Percentiles rank a stretch among this genome's conserved stretches.
phyloP scores from a whole-genome alignment of 2,113 vertebrate species.

The Megalops atlanticus region DNA sequence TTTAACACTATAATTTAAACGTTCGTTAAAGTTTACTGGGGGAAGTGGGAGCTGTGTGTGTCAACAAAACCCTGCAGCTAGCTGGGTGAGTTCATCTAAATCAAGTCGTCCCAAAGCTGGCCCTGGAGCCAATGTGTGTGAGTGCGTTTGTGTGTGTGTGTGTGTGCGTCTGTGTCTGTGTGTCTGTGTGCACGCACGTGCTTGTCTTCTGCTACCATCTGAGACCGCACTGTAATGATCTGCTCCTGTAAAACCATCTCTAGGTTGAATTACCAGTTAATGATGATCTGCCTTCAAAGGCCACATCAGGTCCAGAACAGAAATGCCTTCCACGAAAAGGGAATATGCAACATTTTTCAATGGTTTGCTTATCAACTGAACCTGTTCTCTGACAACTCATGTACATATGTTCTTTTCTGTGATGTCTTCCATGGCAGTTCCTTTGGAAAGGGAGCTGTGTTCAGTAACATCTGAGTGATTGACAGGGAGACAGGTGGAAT shows the following conservation, averaged over 20 bases:
- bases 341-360: not conserved
- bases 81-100: not conserved
- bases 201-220: not conserved
- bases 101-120: not conserved
- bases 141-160: too few relatives aligned
- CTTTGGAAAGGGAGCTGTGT: not conserved
- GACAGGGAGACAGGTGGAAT: not conserved
- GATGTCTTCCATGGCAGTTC: not conserved
- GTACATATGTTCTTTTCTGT: not conserved
- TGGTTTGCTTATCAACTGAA: not conserved
- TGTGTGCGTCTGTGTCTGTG: too few relatives aligned
- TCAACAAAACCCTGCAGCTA: not conserved
- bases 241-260: too few relatives aligned
- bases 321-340: not conserved
- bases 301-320: not conserved
- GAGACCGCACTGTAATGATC: not conserved
- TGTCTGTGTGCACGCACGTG: too few relatives aligned
- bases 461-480: not conserved
- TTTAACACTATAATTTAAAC: not conserved
- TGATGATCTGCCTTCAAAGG: not conserved
- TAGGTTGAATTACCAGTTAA: not conserved
- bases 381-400: not conserved
- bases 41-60: not conserved
- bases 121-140: not conserved
- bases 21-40: not conserved